These are phyloP conservation scores for Rhagonycha lutea DNA, from an alignment of 2,888 invertebrate genomes.

Conservation along the genomic window DNA sequence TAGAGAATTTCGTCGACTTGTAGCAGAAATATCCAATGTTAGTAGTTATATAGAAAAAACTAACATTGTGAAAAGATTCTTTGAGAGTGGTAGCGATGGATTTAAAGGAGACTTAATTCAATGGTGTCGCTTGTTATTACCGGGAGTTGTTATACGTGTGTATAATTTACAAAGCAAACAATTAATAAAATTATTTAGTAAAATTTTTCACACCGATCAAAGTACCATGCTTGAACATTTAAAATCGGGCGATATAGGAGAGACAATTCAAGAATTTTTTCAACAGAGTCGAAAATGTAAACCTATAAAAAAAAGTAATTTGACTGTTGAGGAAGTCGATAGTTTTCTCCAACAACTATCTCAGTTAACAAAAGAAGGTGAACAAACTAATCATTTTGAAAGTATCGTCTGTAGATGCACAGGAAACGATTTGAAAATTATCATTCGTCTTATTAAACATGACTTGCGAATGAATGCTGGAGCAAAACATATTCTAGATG, in stretches of 20 bases:
- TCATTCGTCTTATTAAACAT: slow-evolving; percentile 86
- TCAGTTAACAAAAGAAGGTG: slow-evolving; percentile 82
- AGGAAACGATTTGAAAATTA: slow-evolving; percentile 77
- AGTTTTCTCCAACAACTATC: slow-evolving; percentile 74
- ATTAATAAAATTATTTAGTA: slow-evolving; percentile 84
- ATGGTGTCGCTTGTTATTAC: slow-evolving; percentile 83
- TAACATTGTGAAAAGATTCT: slow-evolving; percentile 68
- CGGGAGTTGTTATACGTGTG: slow-evolving; percentile 79
- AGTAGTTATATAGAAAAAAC: slow-evolving; percentile 85
- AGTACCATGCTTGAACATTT: slow-evolving; percentile 84
- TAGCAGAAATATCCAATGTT: slow-evolving; percentile 76
- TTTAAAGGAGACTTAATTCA: slow-evolving; percentile 79
- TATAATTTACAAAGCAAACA: slow-evolving; percentile 94
- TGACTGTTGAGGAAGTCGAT: slow-evolving; percentile 80
- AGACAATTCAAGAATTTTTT: slow-evolving; percentile 81
- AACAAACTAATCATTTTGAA: slow-evolving; percentile 77
- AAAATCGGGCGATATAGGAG: slow-evolving; percentile 88
- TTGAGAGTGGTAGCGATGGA: slow-evolving; percentile 64
- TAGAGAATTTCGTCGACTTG: slow-evolving; percentile 75
- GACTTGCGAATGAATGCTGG: slow-evolving; percentile 92
- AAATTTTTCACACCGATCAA: slow-evolving; percentile 73
- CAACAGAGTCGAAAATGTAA: slow-evolving; percentile 63
- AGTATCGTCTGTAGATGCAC: slow-evolving; percentile 78
- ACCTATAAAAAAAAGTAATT: slow-evolving; percentile 68
- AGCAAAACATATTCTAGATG: slow-evolving; percentile 89